Conservation (phyloP, 2,113 vertebrate genomes). For the Oryzias melastigma region DNA sequence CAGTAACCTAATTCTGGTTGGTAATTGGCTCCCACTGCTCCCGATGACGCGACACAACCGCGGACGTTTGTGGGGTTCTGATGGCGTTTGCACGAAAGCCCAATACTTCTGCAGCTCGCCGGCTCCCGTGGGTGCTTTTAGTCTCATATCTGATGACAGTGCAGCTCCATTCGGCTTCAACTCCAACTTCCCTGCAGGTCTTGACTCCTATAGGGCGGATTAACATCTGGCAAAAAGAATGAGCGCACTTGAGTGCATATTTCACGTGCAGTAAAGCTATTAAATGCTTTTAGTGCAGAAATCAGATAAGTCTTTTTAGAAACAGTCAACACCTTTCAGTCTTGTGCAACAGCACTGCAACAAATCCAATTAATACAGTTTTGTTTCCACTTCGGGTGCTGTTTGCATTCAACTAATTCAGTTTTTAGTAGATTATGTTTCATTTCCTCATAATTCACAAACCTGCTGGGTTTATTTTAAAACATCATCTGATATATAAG, state of each 20-base stretch:
- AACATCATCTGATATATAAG: too few species aligned
- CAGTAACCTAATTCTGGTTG: conserved; percentile 43
- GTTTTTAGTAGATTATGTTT: not conserved
- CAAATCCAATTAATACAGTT: conserved; percentile 28
- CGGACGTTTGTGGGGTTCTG: conserved; percentile 16
- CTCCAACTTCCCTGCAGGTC: conserved; percentile 39
- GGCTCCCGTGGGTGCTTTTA: conserved; percentile 40
- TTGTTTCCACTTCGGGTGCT: not conserved
- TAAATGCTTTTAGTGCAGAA: conserved; percentile 13
- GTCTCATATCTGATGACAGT: conserved; percentile 44
- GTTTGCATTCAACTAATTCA: not conserved
- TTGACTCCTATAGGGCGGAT: conserved; percentile 50
- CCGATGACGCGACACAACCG: conserved; percentile 25
- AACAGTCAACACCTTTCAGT: conserved; percentile 20
- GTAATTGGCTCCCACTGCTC: conserved; percentile 21
- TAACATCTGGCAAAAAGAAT: conserved; percentile 54
- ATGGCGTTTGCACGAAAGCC: conserved; percentile 26
- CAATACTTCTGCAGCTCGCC: conserved; percentile 41
- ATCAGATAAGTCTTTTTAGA: conserved; percentile 39
- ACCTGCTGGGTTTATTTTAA: too few species aligned
- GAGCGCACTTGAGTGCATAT: conserved; percentile 31
- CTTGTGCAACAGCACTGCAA: conserved; percentile 21
- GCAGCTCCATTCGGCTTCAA: conserved; percentile 30
- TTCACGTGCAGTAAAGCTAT: conserved; percentile 54
- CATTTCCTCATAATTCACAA: too few species aligned